phyloP scores from a whole-genome alignment of 2,888 invertebrate genomes.

The Saturnia japonica region DNA sequence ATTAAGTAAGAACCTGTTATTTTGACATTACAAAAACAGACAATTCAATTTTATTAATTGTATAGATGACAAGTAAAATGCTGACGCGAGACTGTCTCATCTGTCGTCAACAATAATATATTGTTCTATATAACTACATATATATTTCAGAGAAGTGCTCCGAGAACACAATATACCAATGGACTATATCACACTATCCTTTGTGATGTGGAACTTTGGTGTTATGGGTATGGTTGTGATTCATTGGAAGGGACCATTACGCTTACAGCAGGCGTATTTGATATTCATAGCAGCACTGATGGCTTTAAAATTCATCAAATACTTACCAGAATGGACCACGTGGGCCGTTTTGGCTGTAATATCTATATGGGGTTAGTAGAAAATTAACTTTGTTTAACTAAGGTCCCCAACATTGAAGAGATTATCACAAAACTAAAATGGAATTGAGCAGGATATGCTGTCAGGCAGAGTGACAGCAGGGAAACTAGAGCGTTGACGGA shows the following conservation, averaged over 20 bases:
- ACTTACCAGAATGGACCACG: conserved; percentile 99
- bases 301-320: conserved; percentile 99
- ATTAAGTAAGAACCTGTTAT: too few species aligned
- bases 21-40: too few species aligned
- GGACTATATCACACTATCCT: conserved; percentile 93
- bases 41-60: too few species aligned
- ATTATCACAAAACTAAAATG: too few species aligned
- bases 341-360: conserved; percentile 98
- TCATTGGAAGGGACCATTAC: conserved; percentile 98
- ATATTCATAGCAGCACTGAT: conserved; percentile 98
- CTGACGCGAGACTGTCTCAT: too few species aligned
- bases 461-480: too few species aligned
- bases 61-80: too few species aligned
- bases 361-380: conserved; percentile 94
- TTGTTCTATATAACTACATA: not conserved
- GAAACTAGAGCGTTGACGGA: too few species aligned
- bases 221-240: conserved; percentile 98
- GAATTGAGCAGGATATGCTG: too few species aligned
- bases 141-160: conserved; percentile 88
- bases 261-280: conserved; percentile 97
- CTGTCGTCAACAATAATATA: not conserved
- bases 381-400: not conserved
- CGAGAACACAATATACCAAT: conserved; percentile 97
- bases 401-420: too few species aligned
- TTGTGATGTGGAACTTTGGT: conserved; percentile 99